Evolutionary conservation across 1,140 invertebrate genomes (phyloP), one percentile per base, ranked within the genome.

Genomic region (Penaeus japonicus): DNA sequence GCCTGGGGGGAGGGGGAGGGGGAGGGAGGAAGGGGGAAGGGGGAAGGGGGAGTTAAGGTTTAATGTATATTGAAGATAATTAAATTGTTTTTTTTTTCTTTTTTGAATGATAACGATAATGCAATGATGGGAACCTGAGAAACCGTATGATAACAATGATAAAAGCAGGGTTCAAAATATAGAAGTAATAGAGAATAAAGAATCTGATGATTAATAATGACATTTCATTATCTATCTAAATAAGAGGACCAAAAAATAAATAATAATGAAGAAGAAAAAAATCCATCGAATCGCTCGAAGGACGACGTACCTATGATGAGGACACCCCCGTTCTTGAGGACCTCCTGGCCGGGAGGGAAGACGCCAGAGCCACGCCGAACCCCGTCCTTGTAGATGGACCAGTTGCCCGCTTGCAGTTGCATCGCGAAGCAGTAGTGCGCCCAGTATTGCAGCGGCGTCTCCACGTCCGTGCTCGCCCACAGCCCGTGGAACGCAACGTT

Each of bases 391-490:
- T 32, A 90, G 0, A 90, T 32, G 30, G 86, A 47, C 59, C 81
- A 83, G 84, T 89, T 84, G 12, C 77, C 55, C 27, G 75, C 82
- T 47, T 47, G 24, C 32, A 75, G 18, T 35, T 88, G 32, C 1
- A 84, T 30, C 18, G 89, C 27, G 2, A 90, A 53, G 65, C 89
- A 90, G 57, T 62, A 86, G 79, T 89, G 89, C 4, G 83, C 24
- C 89, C 89, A 90, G 22, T 87, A 75, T 22, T 80, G 54, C 22
- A 87, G 73, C 2, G 89, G 89, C 15, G 89, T 89, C 2, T n/a
- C 5, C 5, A 90, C 24, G 10, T 32, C 39, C 10, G 87, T 39
- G 4, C 54, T 86, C 17, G 81, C 78, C 89, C 87, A 86, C 3
- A 47, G 32, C 27, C 87, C 75, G n/a, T 65, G 75, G 0, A 90